A percentile compares a stretch with the other conserved stretches of the same genome.
These are phyloP conservation scores for Strigops habroptila DNA, from an alignment of 2,113 vertebrate species.

Conservation along the genomic window DNA sequence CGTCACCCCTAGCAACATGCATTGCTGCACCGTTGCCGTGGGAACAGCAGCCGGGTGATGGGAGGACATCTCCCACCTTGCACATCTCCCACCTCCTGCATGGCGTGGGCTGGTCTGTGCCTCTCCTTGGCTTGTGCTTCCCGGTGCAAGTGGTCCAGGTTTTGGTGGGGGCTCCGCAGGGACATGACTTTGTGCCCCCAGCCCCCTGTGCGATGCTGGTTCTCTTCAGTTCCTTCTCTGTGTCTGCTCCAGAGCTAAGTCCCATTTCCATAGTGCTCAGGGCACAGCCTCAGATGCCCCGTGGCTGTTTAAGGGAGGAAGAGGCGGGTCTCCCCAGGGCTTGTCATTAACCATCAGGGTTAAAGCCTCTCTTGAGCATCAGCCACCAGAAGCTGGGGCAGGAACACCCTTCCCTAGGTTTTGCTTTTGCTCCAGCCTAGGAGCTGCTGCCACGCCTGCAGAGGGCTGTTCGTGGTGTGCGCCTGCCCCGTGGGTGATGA, in stretches of 20 bases:
- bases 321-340: not conserved
- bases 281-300: not conserved
- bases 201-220: not conserved
- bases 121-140: not conserved
- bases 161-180: not conserved
- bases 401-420: not conserved
- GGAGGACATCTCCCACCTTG: not conserved
- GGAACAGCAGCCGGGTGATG: not conserved
- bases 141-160: fast-evolving
- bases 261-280: fast-evolving
- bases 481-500: fast-evolving
- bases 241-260: not conserved
- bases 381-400: fast-evolving
- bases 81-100: not conserved
- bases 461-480: fast-evolving
- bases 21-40: conserved; percentile 10
- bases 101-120: fast-evolving
- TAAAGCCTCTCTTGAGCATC: not conserved
- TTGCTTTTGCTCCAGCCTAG: not conserved
- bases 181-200: fast-evolving
- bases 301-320: not conserved
- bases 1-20: conserved; percentile 50
- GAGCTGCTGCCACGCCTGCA: not conserved
- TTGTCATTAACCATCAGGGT: not conserved
- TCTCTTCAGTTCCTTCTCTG: fast-evolving